These are phyloP conservation scores for Apis laboriosa DNA, from an alignment of 1,140 invertebrate genomes.

Conservation along the genomic window DNA sequence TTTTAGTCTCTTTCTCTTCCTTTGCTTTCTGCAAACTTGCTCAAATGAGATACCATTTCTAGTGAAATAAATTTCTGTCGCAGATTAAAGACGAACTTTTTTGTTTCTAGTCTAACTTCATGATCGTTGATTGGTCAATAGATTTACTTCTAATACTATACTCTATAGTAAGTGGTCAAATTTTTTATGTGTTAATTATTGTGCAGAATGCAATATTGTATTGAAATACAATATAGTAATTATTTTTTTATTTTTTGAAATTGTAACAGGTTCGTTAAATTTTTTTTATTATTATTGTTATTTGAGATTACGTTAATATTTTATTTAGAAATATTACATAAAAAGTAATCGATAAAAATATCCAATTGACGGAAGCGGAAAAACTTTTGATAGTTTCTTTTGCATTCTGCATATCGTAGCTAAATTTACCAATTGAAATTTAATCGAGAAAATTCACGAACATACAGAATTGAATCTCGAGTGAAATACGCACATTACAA, in stretches of 20 bases:
- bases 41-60: background rate
- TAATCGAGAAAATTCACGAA: background rate
- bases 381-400: slow-evolving; percentile 2
- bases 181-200: too few species aligned
- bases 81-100: background rate
- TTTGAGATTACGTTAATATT: too few species aligned
- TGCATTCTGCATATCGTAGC: too few species aligned
- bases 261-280: too few species aligned
- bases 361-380: background rate
- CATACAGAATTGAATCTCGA: background rate
- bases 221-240: too few species aligned
- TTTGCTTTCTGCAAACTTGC: background rate
- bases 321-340: too few species aligned
- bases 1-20: background rate
- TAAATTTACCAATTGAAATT: background rate
- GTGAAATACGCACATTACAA: background rate
- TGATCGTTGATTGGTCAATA: background rate
- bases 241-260: too few species aligned
- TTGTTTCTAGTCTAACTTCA: background rate
- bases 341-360: too few species aligned
- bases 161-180: too few species aligned
- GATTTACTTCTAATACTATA: background rate
- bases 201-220: too few species aligned
- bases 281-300: too few species aligned
- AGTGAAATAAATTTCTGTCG: background rate